Evolutionary conservation across 2,888 invertebrate genomes (phyloP), one percentile per base, ranked within the genome.

Genomic region (Brachycybe producta): DNA sequence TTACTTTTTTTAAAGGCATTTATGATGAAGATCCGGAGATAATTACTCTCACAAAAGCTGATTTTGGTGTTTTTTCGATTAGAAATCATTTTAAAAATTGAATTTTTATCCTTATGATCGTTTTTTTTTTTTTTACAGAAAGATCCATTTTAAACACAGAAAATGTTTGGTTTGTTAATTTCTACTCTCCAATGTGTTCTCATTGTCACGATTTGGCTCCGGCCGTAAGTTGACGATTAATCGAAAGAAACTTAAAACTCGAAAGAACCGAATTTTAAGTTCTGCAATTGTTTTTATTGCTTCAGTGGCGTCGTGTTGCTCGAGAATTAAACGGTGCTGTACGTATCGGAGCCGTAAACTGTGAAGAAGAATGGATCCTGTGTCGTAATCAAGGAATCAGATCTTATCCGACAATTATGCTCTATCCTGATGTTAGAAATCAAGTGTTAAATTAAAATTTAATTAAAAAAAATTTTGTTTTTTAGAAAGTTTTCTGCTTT

Each of bases 11-110:
- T 52, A 2, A 59, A 71, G 71, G 72, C 51, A 76, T 90, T 54
- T 90, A 88, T 67, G 84, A 86, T 63, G 81, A 86, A 63, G 86
- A 88, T 69, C 78, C 77, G 21, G 76, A 80, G 67, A 82, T 90
- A 53, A 77, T 83, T 24, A 85, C 85, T 0, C 67, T 90, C 2
- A 80, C 78, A 57, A 75, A 74, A 59, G 73, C 76, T 52, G 82
- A 79, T 62, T 90, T 82, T 72, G 78, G 84, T 84, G 67, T 75
- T 3, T 17, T 17, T 3, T 40, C 15, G 24, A n/a, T n/a, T n/a
- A n/a, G n/a, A n/a, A n/a, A n/a, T n/a, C n/a, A n/a, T n/a, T n/a
- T n/a, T n/a, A n/a, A n/a, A n/a, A n/a, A n/a, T n/a, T n/a, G n/a
- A n/a, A n/a, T n/a, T n/a, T n/a, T n/a, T n/a, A n/a, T n/a, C n/a